A percentile compares a stretch with the other conserved stretches of the same genome.
Evolutionary conservation across 2,113 vertebrate species (phyloP).

Genomic region (Sander lucioperca): DNA sequence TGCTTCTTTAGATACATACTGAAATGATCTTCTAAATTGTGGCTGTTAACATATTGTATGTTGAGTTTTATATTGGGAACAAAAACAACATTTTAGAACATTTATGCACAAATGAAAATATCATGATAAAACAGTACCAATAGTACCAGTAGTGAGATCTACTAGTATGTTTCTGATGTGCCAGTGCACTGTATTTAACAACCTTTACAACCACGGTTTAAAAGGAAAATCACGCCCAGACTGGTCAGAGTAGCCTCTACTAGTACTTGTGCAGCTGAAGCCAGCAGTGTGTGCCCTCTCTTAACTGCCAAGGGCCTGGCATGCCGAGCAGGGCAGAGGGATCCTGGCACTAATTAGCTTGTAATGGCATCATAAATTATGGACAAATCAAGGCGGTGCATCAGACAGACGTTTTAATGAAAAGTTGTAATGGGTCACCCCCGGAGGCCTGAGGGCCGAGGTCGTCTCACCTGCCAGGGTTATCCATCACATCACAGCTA

Average conservation of each 20-base stretch:
- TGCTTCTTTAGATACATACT: not conserved
- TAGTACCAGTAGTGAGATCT: not conserved
- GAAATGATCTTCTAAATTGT: not conserved
- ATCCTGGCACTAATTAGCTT: slow-evolving; percentile 92
- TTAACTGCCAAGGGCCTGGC: slow-evolving; percentile 85
- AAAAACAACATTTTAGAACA: not conserved
- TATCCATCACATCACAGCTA: slow-evolving; percentile 72
- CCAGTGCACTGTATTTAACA: not conserved
- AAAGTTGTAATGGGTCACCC: slow-evolving; percentile 89
- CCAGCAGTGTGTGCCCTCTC: slow-evolving; percentile 59
- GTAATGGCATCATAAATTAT: slow-evolving; percentile 96
- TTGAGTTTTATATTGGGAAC: not conserved
- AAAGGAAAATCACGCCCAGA: slow-evolving; percentile 4
- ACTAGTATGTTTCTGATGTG: not conserved
- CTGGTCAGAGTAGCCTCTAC: slow-evolving; percentile 17
- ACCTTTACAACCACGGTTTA: slow-evolving; percentile 26
- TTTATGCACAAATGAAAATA: not conserved
- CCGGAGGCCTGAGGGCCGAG: slow-evolving; percentile 72
- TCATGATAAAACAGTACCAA: not conserved
- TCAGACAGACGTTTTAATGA: slow-evolving; percentile 89
- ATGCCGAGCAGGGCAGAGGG: slow-evolving; percentile 86
- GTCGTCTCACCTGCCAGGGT: slow-evolving; percentile 72
- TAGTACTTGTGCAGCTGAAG: slow-evolving; percentile 34
- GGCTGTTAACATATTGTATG: not conserved
- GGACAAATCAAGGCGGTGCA: slow-evolving; percentile 90